Percentiles rank a stretch among this genome's conserved stretches.
These are phyloP conservation scores for Rhopalosiphum nymphaeae DNA, from an alignment of 2,888 invertebrate species.

Conservation along the genomic window DNA sequence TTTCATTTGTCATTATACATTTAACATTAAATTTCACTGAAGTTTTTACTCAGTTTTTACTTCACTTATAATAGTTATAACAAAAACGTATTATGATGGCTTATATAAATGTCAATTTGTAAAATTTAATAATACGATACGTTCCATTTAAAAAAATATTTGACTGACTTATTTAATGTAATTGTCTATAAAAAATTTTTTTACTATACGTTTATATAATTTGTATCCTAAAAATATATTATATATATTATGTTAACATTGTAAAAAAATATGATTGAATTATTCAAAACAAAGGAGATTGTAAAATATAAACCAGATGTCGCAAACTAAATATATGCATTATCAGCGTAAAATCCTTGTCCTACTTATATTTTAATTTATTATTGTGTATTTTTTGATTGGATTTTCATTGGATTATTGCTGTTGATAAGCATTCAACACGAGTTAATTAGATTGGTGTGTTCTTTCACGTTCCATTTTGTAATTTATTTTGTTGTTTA, in stretches of 20 bases:
- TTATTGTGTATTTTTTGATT: conserved; percentile 42
- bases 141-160: background rate
- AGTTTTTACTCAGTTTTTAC: background rate
- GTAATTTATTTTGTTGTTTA: conserved; percentile 21
- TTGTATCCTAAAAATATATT: too few relatives aligned
- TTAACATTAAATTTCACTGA: background rate
- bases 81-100: background rate
- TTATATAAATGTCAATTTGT: background rate
- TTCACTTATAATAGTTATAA: background rate
- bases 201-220: background rate
- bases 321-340: conserved; percentile 19
- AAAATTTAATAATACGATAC: background rate
- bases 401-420: conserved; percentile 9
- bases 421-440: conserved; percentile 15
- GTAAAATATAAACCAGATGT: conserved; percentile 21
- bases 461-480: conserved; percentile 15
- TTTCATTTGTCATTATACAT: background rate
- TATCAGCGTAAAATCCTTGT: conserved; percentile 26
- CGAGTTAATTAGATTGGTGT: conserved; percentile 24
- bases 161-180: background rate
- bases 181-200: background rate
- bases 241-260: background rate
- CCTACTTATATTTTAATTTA: conserved; percentile 54
- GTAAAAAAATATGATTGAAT: background rate
- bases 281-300: conserved; percentile 43